phyloP scores from a whole-genome alignment of 2,113 vertebrate species.

The Pica pica region DNA sequence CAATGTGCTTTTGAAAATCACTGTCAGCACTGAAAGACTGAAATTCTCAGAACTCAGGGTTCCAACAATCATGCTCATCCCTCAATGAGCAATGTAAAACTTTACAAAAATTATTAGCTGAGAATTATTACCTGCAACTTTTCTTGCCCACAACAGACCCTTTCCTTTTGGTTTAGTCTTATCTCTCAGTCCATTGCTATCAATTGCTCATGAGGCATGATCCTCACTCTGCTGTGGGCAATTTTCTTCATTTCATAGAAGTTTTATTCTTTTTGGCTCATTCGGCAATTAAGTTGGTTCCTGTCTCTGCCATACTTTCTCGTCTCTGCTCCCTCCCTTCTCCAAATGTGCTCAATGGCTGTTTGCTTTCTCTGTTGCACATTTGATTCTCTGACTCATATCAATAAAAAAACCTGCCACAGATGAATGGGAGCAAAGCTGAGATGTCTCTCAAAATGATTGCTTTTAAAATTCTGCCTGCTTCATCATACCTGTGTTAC shows the following conservation, averaged over 20 bases:
- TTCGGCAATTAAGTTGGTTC: background rate
- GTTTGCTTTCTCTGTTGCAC: background rate
- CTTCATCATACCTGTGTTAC: background rate
- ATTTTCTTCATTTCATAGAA: background rate
- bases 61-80: background rate
- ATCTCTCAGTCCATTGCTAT: background rate
- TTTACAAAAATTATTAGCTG: background rate
- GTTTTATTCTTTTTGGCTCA: background rate
- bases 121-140: background rate
- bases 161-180: background rate
- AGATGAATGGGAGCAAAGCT: background rate
- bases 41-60: no score
- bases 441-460: background rate
- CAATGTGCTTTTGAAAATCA: no score
- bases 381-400: background rate
- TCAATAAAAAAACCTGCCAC: background rate
- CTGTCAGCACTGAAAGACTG: no score
- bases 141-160: background rate
- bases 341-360: background rate
- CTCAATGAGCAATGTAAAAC: background rate
- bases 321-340: background rate
- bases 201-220: background rate
- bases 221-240: background rate
- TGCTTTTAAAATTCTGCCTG: background rate
- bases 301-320: background rate